Percentiles rank a stretch among this genome's conserved stretches.
These are phyloP conservation scores for Andrena minutula DNA, from an alignment of 2,888 invertebrate genomes.

Conservation along the genomic window DNA sequence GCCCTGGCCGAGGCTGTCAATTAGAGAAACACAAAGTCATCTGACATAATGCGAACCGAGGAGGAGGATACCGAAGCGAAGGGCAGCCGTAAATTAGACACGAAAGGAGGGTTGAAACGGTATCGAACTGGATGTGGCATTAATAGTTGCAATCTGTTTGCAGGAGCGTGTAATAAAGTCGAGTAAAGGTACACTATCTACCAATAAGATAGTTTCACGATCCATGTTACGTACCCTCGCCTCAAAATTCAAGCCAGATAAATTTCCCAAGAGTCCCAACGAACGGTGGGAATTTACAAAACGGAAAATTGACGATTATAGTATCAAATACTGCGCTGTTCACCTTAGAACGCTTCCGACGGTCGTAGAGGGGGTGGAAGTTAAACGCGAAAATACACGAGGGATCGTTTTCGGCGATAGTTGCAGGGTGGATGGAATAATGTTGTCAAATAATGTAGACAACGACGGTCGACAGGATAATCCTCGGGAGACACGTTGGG, in stretches of 20 bases:
- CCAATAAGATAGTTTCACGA: too few species aligned
- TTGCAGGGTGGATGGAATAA: conserved; percentile 37
- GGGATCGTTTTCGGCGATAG: conserved; percentile 15
- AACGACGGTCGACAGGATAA: conserved; percentile 61
- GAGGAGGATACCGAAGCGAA: conserved; percentile 38
- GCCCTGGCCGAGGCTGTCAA: conserved; percentile 14
- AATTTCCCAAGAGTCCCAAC: too few species aligned
- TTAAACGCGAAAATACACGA: background rate
- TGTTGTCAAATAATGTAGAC: conserved; percentile 65
- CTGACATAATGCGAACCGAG: conserved; percentile 59
- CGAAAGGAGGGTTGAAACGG: conserved; percentile 42
- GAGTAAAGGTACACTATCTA: background rate
- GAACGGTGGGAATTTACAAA: too few species aligned
- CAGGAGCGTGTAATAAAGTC: conserved; percentile 60
- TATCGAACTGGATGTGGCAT: conserved; percentile 62
- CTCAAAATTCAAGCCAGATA: too few species aligned
- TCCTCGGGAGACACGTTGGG: conserved; percentile 57
- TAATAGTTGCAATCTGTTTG: conserved; percentile 59
- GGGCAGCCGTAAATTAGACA: conserved; percentile 50
- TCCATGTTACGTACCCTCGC: too few species aligned
- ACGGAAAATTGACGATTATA: too few species aligned
- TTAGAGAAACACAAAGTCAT: conserved; percentile 47
- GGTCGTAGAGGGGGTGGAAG: background rate
- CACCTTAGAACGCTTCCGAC: too few species aligned
- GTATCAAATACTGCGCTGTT: too few species aligned